These are phyloP conservation scores for Idaea dimidiata DNA, from an alignment of 2,888 invertebrate genomes.

Conservation along the genomic window DNA sequence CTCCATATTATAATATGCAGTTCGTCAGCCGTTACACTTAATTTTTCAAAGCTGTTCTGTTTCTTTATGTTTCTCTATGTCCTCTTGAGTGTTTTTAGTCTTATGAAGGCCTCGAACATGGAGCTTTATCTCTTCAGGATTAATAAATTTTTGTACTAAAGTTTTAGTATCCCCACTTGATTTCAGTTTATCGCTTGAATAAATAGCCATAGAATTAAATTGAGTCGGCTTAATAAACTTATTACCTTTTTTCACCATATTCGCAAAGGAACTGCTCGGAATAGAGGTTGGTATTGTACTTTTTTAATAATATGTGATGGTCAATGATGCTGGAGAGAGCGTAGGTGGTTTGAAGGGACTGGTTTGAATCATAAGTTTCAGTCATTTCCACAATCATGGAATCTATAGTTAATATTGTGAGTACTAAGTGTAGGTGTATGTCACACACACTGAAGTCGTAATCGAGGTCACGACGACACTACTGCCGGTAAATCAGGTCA, in stretches of 20 bases:
- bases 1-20: constrained; percentile 5
- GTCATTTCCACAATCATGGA: no score
- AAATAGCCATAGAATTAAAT: neutral
- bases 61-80: constrained; percentile 8
- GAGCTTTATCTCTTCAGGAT: constrained; percentile 13
- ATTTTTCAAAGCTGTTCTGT: constrained; percentile 5
- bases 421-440: no score
- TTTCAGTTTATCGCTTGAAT: neutral
- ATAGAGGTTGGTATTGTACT: no score
- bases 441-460: no score
- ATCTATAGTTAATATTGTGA: no score
- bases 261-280: no score
- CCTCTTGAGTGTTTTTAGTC: constrained; percentile 6
- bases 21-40: constrained; percentile 9
- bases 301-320: no score
- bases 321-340: no score
- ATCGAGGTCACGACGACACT: no score
- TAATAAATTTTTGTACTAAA: constrained; percentile 8
- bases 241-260: neutral
- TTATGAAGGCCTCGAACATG: constrained; percentile 10
- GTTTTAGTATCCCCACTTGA: neutral
- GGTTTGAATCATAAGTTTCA: no score
- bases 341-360: no score
- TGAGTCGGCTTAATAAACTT: neutral
- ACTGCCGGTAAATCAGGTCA: no score